Evolutionary conservation across 2,113 vertebrate genomes (phyloP).

Genomic region (Amphiprion percula): DNA sequence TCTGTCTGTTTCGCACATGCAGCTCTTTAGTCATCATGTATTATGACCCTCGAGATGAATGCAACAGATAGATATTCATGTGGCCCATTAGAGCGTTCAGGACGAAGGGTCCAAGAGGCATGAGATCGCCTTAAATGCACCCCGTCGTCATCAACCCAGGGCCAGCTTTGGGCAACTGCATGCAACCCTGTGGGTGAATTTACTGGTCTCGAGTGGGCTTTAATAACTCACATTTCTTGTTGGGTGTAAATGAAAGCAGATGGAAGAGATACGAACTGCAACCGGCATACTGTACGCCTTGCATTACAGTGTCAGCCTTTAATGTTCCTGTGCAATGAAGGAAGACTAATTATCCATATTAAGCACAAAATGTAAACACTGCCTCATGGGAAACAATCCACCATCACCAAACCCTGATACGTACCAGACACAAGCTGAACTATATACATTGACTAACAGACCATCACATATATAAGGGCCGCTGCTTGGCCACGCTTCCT

Average conservation of each 20-base stretch:
- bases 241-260: constrained; percentile 71
- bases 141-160: constrained; percentile 34
- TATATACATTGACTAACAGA: constrained; percentile 46
- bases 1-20: constrained; percentile 64
- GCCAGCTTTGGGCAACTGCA: constrained; percentile 54
- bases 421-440: constrained; percentile 30
- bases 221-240: constrained; percentile 62
- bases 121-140: constrained; percentile 33
- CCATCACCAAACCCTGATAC: constrained; percentile 27
- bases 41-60: constrained; percentile 47
- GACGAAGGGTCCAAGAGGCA: constrained; percentile 25
- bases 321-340: constrained; percentile 37
- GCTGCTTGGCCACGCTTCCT: constrained; percentile 27
- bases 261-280: constrained; percentile 56
- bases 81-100: constrained; percentile 20
- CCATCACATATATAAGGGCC: constrained; percentile 27
- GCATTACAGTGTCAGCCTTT: constrained; percentile 40
- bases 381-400: constrained; percentile 33
- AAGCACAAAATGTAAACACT: constrained; percentile 31
- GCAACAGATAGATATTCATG: constrained; percentile 33
- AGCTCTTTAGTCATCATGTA: constrained; percentile 51
- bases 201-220: constrained; percentile 54
- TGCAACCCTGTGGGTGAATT: constrained; percentile 56
- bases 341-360: constrained; percentile 52
- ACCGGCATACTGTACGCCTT: constrained; percentile 48